Evolutionary conservation across 2,888 invertebrate species (phyloP).

Genomic region (Hydraecia micacea): DNA sequence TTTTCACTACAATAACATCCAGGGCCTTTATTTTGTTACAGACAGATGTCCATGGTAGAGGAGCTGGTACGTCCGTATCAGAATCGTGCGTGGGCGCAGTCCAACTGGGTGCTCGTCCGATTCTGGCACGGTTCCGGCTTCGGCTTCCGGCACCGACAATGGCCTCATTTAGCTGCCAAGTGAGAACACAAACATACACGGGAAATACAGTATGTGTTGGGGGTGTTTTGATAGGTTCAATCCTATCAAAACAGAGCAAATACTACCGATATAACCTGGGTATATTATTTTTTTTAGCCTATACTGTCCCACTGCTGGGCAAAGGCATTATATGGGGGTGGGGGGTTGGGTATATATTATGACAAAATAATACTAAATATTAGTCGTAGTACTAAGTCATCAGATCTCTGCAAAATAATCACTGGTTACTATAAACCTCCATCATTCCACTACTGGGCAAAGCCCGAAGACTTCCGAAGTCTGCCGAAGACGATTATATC

Average conservation of each 20-base stretch:
- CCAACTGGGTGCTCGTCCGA: constrained; percentile 95
- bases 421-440: not conserved
- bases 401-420: not conserved
- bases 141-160: constrained; percentile 92
- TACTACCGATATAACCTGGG: not conserved
- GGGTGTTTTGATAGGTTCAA: not conserved
- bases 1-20: not conserved
- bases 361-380: too few species aligned
- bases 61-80: constrained; percentile 94
- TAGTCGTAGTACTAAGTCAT: not conserved
- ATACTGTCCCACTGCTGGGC: too few species aligned
- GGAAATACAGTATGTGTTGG: not conserved
- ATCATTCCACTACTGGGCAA: not conserved
- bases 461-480: not conserved
- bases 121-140: constrained; percentile 96
- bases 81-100: constrained; percentile 95
- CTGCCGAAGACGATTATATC: not conserved
- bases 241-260: not conserved
- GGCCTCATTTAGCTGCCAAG: constrained; percentile 89
- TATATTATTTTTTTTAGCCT: too few species aligned
- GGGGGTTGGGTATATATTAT: too few species aligned
- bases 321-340: too few species aligned
- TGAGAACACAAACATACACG: constrained; percentile 59
- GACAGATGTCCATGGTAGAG: constrained; percentile 92
- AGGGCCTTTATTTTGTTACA: constrained; percentile 67